Percentiles rank a stretch among this genome's conserved stretches.
These are phyloP conservation scores for Rhynchonycteris naso DNA, from an alignment of 2,797 vertebrate genomes.

Conservation along the genomic window DNA sequence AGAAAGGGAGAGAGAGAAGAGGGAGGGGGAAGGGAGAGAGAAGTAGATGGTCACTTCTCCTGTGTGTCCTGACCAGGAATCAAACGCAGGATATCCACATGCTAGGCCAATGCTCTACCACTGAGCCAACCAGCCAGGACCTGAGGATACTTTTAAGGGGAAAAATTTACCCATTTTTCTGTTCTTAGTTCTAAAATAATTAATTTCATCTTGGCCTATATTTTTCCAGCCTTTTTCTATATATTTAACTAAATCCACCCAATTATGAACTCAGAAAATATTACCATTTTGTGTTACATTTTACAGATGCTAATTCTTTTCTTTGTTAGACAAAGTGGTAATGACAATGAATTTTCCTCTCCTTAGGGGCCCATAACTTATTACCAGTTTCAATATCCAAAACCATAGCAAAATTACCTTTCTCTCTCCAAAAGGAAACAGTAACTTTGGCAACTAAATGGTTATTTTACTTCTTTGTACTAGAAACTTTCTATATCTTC, in stretches of 20 bases:
- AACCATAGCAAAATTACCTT: not conserved
- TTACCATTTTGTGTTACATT: not conserved
- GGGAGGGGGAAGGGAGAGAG: too few species aligned
- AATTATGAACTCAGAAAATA: slow-evolving; percentile 10
- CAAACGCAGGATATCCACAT: too few species aligned
- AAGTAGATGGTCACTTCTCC: too few species aligned
- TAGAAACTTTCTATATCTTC: not conserved
- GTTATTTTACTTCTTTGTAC: not conserved
- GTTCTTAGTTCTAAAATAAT: not conserved
- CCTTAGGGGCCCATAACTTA: not conserved
- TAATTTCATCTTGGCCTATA: not conserved
- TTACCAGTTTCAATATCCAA: not conserved
- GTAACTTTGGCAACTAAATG: not conserved
- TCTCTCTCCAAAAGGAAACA: not conserved
- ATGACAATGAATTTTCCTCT: not conserved
- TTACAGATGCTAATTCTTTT: not conserved
- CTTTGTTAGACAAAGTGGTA: not conserved
- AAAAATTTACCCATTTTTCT: not conserved
- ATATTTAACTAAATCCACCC: not conserved
- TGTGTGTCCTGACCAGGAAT: too few species aligned
- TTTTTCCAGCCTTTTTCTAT: not conserved
- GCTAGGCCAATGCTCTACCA: too few species aligned
- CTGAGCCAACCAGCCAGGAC: too few species aligned
- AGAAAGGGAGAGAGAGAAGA: too few species aligned
- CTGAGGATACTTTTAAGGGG: not conserved